Evolutionary conservation across 2,797 vertebrate species (phyloP).

Genomic region (Semaprochilodus insignis): DNA sequence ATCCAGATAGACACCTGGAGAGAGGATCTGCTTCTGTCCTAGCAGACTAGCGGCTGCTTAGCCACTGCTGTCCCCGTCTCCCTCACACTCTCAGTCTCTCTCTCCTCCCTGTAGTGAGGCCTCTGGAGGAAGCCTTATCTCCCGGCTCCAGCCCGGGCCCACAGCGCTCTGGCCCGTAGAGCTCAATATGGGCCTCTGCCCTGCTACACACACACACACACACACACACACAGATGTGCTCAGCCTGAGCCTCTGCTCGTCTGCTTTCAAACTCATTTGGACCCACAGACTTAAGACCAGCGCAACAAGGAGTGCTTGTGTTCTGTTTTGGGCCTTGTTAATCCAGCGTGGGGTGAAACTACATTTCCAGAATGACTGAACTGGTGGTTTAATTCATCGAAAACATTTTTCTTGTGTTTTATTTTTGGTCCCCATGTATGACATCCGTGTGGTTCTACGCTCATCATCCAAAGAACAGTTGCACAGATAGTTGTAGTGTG

Average conservation of each 20-base stretch:
- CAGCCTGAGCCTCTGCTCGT: slow-evolving; percentile 33
- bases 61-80: slow-evolving; percentile 49
- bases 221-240: too few relatives aligned
- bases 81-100: neutral
- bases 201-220: slow-evolving; percentile 42
- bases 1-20: slow-evolving; percentile 38
- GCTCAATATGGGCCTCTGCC: slow-evolving; percentile 40
- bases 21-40: slow-evolving; percentile 58
- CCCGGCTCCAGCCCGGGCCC: slow-evolving; percentile 59
- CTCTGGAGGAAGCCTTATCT: slow-evolving; percentile 64
- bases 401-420: too few relatives aligned
- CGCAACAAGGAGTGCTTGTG: slow-evolving; percentile 15
- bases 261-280: slow-evolving; percentile 34
- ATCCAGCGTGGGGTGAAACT: neutral
- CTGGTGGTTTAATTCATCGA: neutral
- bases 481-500: too few relatives aligned
- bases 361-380: neutral
- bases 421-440: too few relatives aligned
- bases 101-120: slow-evolving; percentile 46
- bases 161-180: slow-evolving; percentile 49
- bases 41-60: slow-evolving; percentile 74
- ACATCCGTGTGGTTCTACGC: neutral
- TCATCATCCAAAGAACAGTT: too few relatives aligned
- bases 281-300: slow-evolving; percentile 21
- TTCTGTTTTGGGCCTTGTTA: slow-evolving; percentile 21